Evolutionary conservation across 2,113 vertebrate species (phyloP).

Genomic region (Serinus canaria): DNA sequence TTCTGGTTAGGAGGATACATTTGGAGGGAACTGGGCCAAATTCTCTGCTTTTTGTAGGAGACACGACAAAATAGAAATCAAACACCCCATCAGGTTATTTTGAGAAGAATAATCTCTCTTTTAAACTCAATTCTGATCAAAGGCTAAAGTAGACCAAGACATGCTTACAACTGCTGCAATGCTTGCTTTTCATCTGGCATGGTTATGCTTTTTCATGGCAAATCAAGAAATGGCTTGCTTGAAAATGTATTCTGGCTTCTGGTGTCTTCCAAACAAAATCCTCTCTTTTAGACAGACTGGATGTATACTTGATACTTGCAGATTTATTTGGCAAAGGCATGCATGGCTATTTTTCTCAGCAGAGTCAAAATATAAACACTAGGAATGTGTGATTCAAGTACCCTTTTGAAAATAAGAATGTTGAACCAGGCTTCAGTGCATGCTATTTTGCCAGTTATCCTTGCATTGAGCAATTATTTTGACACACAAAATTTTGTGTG

Average conservation of each 20-base stretch:
- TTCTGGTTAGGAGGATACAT: not conserved
- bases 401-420: not conserved
- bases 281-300: not conserved
- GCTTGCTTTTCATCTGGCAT: not conserved
- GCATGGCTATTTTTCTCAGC: constrained; percentile 13
- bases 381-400: not conserved
- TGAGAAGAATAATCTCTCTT: not conserved
- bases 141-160: not conserved
- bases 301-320: not conserved
- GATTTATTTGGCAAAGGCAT: not conserved
- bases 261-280: not conserved
- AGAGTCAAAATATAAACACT: not conserved
- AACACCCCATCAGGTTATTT: not conserved
- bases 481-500: constrained; percentile 13
- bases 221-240: constrained; percentile 10
- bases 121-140: not conserved
- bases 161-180: not conserved
- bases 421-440: not conserved
- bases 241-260: not conserved
- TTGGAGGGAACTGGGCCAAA: not conserved
- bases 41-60: not conserved
- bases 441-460: constrained; percentile 20
- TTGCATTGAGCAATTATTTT: constrained; percentile 26
- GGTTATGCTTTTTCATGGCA: not conserved
- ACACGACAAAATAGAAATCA: not conserved